phyloP scores from a whole-genome alignment of 2,797 vertebrate species.

The Bucorvus abyssinicus region DNA sequence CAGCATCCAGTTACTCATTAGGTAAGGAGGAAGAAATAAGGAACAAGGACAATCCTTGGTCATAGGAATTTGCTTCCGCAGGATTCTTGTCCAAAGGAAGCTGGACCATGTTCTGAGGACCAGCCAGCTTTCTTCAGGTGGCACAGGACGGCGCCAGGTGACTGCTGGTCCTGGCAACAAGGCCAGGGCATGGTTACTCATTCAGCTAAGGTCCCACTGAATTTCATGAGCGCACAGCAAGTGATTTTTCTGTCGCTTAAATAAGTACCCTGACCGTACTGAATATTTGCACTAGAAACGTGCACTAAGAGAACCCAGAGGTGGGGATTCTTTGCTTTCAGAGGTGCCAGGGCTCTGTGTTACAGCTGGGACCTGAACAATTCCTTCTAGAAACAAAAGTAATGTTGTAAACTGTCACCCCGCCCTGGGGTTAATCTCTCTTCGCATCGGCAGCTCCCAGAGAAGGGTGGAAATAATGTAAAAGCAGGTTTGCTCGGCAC shows the following conservation, averaged over 20 bases:
- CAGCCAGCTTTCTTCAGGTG: neutral
- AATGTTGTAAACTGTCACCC: neutral
- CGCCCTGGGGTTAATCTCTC: neutral
- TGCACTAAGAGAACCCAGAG: neutral
- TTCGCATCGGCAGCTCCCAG: neutral
- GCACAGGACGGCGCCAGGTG: neutral
- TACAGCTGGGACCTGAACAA: neutral
- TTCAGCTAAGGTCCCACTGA: neutral
- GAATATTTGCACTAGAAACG: neutral
- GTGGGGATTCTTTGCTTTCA: neutral
- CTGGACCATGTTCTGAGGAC: no score
- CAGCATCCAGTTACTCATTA: neutral
- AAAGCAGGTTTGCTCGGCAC: fast-evolving
- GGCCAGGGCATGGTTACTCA: neutral
- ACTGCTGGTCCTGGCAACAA: neutral
- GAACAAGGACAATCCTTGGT: neutral
- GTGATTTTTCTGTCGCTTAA: neutral
- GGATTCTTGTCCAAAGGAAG: neutral
- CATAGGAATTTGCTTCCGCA: neutral
- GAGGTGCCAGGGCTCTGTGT: no score
- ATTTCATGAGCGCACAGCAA: neutral
- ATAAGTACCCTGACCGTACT: no score
- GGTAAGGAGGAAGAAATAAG: neutral
- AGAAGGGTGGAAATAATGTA: neutral
- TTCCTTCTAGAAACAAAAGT: neutral